A percentile compares a stretch with the other conserved stretches of the same genome.
Conservation (phyloP, 2,888 invertebrate species). For the Vesta saturnalis region DNA sequence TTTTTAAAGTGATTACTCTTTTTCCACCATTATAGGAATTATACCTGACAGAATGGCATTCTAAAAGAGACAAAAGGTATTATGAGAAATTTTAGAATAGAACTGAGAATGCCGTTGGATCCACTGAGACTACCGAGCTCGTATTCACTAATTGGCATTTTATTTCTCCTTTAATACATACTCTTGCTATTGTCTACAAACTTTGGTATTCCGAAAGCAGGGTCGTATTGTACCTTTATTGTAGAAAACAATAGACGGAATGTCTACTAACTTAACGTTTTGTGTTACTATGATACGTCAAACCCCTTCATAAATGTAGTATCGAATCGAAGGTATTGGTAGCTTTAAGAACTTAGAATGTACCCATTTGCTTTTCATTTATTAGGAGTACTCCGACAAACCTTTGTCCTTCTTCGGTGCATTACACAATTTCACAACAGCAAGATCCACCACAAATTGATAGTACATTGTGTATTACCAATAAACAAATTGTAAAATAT, state of each 20-base stretch:
- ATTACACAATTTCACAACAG: not conserved
- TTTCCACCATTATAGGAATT: conserved; percentile 7
- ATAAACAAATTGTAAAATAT: not conserved
- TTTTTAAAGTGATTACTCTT: conserved; percentile 10
- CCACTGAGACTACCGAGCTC: conserved; percentile 30
- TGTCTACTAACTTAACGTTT: conserved; percentile 33
- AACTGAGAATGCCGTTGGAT: conserved; percentile 23
- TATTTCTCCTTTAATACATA: conserved; percentile 40
- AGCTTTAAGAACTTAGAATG: conserved; percentile 18
- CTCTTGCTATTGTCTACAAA: conserved; percentile 36
- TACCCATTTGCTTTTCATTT: not conserved
- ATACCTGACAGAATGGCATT: conserved; percentile 14
- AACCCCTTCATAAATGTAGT: conserved; percentile 27
- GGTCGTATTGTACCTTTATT: conserved; percentile 34
- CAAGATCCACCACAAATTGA: not conserved
- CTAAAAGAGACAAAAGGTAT: conserved; percentile 21
- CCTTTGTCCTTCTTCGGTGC: not conserved
- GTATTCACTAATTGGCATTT: conserved; percentile 41
- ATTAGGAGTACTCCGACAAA: not conserved
- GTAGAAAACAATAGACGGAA: conserved; percentile 31
- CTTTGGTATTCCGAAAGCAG: conserved; percentile 36
- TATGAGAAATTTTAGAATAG: conserved; percentile 27
- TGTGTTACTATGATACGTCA: conserved; percentile 31
- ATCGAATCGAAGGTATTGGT: conserved; percentile 34
- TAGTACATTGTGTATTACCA: too few relatives aligned